Evolutionary conservation across 92 coral and sea anemone genomes (phyloP).

Genomic region (Palythoa grandiflora): DNA sequence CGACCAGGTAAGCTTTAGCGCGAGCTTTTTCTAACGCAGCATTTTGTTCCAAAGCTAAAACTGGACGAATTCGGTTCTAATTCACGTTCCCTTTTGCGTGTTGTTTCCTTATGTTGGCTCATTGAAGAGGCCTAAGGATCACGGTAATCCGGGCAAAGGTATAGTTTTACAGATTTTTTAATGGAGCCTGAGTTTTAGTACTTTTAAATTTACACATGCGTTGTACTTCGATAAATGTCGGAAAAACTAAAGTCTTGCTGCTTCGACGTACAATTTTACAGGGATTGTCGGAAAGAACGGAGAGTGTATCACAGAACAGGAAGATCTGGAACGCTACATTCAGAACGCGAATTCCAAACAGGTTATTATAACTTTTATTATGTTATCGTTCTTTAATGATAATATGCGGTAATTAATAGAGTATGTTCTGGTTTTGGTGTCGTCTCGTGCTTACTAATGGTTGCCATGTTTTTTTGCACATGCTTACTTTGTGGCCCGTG

Average conservation of each 20-base stretch:
- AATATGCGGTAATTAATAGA: slow-evolving; percentile 22
- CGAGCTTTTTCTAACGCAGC: slow-evolving; percentile 1
- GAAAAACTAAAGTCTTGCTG: slow-evolving; percentile 8
- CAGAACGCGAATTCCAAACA: slow-evolving; percentile 81
- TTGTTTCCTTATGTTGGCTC: slow-evolving; percentile 55
- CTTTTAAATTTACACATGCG: neutral
- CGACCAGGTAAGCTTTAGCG: slow-evolving; percentile 78
- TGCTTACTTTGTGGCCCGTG: slow-evolving; percentile 52
- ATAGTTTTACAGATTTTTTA: slow-evolving; percentile 22
- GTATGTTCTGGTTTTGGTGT: slow-evolving; percentile 19
- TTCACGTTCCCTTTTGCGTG: slow-evolving; percentile 51
- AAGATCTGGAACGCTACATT: slow-evolving; percentile 90
- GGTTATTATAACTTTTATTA: slow-evolving; percentile 72
- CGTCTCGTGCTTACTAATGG: slow-evolving; percentile 59
- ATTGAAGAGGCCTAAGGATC: slow-evolving; percentile 94
- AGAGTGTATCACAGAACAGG: slow-evolving; percentile 81
- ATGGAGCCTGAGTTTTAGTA: neutral
- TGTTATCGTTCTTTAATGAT: slow-evolving; percentile 13
- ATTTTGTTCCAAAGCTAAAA: slow-evolving; percentile 35
- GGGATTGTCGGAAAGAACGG: slow-evolving; percentile 91
- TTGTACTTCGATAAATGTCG: neutral
- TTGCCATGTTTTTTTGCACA: slow-evolving; percentile 79
- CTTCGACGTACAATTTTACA: slow-evolving; percentile 47
- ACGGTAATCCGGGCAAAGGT: slow-evolving; percentile 84
- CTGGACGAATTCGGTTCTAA: slow-evolving; percentile 60